Evolutionary conservation across 2,888 invertebrate genomes (phyloP).

Genomic region (Axea sp.): DNA sequence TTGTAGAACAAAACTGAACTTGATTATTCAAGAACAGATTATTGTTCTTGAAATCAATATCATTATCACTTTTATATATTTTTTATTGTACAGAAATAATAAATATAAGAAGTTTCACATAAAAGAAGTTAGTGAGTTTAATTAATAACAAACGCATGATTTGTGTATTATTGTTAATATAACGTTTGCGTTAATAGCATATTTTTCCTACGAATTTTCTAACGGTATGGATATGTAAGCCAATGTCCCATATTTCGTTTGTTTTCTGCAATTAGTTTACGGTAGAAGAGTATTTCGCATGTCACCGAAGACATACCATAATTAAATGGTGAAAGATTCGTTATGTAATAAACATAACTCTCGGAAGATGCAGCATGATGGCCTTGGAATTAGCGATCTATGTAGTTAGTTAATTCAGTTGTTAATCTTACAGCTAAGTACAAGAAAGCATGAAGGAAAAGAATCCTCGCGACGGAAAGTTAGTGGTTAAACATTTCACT

Average conservation of each 20-base stretch:
- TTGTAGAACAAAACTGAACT: no score
- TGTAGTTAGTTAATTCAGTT: slow-evolving; percentile 3
- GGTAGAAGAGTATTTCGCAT: slow-evolving; percentile 4
- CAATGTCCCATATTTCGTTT: slow-evolving; percentile 26
- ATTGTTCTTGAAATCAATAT: no score
- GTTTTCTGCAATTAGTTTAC: slow-evolving; percentile 12
- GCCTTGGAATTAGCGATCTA: slow-evolving; percentile 23
- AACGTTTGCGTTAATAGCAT: no score
- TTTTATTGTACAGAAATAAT: no score
- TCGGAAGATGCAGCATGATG: slow-evolving; percentile 35
- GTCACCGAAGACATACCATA: slow-evolving; percentile 11
- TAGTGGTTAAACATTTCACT: slow-evolving; percentile 23
- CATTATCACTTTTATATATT: no score
- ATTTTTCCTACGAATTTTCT: neutral
- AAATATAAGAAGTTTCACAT: no score
- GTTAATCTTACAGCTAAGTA: slow-evolving; percentile 15
- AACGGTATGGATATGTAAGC: slow-evolving; percentile 29
- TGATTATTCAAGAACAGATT: no score
- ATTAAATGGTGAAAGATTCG: slow-evolving; percentile 36
- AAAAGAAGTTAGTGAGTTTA: no score
- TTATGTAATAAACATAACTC: slow-evolving; percentile 31
- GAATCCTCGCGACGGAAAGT: slow-evolving; percentile 3
- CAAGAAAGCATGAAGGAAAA: slow-evolving; percentile 48
- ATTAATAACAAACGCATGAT: no score
- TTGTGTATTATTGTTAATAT: no score